phyloP scores from a whole-genome alignment of 2,797 vertebrate species.

The Catharus ustulatus region DNA sequence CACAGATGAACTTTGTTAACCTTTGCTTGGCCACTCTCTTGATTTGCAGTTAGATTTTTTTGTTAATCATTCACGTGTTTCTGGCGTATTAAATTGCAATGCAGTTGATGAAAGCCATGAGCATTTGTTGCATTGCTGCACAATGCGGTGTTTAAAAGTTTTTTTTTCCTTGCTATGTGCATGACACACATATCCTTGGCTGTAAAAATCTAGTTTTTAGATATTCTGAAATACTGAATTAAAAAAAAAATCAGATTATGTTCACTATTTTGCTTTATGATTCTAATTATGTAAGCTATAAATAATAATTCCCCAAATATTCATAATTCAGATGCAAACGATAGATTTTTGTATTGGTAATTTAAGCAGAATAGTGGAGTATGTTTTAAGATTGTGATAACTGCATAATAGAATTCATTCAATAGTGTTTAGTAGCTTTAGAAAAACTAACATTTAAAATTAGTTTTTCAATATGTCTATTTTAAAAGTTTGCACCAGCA shows the following conservation, averaged over 20 bases:
- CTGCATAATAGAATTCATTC: not conserved
- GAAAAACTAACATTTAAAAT: not conserved
- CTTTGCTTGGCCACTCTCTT: not conserved
- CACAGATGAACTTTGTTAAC: conserved; percentile 25
- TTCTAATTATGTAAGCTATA: not conserved
- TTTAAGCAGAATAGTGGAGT: not conserved
- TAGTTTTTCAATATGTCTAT: not conserved
- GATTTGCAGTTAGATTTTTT: not conserved
- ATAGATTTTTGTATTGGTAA: not conserved
- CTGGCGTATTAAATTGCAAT: not conserved
- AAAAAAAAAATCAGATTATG: not conserved
- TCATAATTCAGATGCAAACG: not conserved
- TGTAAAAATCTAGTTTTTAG: not conserved
- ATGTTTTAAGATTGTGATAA: not conserved
- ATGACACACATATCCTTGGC: not conserved
- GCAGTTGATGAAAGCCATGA: not conserved
- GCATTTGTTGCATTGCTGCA: not conserved
- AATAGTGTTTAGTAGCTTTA: not conserved
- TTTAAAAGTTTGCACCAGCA: not conserved
- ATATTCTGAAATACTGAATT: not conserved
- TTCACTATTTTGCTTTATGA: not conserved
- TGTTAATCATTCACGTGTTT: not conserved
- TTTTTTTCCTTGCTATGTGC: not conserved
- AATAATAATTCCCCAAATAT: not conserved
- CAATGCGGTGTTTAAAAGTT: not conserved